Base-by-base conservation (phyloP, 2,113 vertebrate genomes). In the Montifringilla adamsi region DNA sequence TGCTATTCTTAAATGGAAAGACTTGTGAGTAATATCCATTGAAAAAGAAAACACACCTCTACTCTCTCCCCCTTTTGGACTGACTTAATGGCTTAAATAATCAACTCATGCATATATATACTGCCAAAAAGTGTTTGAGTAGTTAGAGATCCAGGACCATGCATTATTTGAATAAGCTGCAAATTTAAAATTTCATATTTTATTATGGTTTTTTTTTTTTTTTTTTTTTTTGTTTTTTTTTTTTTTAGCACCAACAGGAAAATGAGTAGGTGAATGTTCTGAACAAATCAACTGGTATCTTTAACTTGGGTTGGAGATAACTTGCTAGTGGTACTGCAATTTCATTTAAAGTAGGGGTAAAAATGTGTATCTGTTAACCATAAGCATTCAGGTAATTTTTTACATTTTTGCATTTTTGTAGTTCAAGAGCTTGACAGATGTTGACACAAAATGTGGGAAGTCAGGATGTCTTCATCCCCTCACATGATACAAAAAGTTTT, bases 1-100 rank as follows among this genome's bases (percentile, higher is more conserved):
- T 97, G 83, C n/a, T 95, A 69, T 70, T 82, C 68, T 93, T 94
- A 95, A 97, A 92, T 87, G 53, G 94, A 95, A 96, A 90, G 72
- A 80, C 93, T 87, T 94, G 37, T 19, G 35, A 73, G 10, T 91
- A 87, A 96, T 60, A 97, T 94, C 84, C 39, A 93, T 50, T 92
- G 93, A 95, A 84, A 10, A 55, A 87, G 74, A 91, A 96, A 96
- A 97, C 93, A 44, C 24, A 72, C 35, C 7, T 28, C 69, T 73
- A 22, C 1, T 33, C 17, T 24, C 41, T 87, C 16, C 8, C 6
- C 27, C 4, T 81, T 86, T 89, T 75, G 8, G n/a, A 93, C 83
- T 74, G 69, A 91, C 22, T 94, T 79, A 94, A 96, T 93, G 43
- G 27, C 41, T 89, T 92, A 70, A 76, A 77, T 82, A 96, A 41